Base-by-base conservation (phyloP, 2,797 vertebrate genomes). In the Pangasius larnaudii region DNA sequence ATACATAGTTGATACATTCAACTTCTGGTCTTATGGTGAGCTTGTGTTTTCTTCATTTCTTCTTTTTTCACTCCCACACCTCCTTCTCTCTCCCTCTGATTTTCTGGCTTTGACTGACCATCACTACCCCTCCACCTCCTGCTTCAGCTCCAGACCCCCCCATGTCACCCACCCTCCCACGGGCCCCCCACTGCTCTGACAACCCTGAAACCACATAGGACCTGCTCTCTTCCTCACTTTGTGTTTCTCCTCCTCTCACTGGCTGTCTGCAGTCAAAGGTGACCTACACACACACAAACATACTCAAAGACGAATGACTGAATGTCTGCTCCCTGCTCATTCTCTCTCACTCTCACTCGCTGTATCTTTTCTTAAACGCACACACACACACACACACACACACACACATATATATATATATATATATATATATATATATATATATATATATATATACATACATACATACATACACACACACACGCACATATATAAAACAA, bases 21-120 rank as follows among this genome's bases (percentile, higher is more conserved):
- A 3, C 53, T 53, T 18, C 39, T 80, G n/a, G 61, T 82, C 81
- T 79, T 46, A 89, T 89, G 90, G 90, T 90, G 93, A 91, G 90
- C 80, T 87, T 56, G 14, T 79, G 75, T 33, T 79, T 56, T 78
- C 36, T 71, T 39, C 18, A 71, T 79, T 56, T 78, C 69, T 71
- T 39, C 18, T 39, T 56, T 78, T 33, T 16, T 51, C 14, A n/a
- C 86, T 89, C 84, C 87, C 80, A 89, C 86, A 72, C 85, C 63
- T 30, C 74, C 87, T 87, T 88, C 67, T 86, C 58, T 63, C 65
- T 89, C 85, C 51, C 78, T 86, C 84, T 93, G 90, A 92, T 89
- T 92, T 91, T 89, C 78, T 88, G 92, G 92, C 91, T 90, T 86
- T 92, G 85, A 85, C 90, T 91, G 86, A 92, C 92, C 89, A 90